phyloP scores from a whole-genome alignment of 1,140 invertebrate genomes.

The Drosophila ohnishii region DNA sequence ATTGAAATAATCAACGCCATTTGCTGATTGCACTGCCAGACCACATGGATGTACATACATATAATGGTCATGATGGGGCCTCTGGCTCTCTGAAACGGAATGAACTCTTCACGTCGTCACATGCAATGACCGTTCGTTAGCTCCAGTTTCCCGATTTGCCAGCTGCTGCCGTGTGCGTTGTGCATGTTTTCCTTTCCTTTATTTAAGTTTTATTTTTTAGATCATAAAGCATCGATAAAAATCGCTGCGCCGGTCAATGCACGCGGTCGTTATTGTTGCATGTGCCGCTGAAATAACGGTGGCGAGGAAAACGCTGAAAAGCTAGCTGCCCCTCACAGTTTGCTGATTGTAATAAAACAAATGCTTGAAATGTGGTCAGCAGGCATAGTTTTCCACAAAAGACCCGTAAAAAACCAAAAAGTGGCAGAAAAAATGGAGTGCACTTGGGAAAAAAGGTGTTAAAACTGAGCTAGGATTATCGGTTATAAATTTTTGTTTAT shows the following conservation, averaged over 20 bases:
- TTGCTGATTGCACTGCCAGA: conserved; percentile 49
- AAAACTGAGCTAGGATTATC: background rate
- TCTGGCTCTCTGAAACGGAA: conserved; percentile 8
- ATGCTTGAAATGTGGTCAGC: conserved; percentile 59
- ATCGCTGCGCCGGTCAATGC: conserved; percentile 52
- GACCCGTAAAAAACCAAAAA: conserved; percentile 6
- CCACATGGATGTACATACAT: background rate
- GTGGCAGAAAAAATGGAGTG: background rate
- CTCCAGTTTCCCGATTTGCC: conserved; percentile 38
- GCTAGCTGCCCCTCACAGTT: conserved; percentile 35
- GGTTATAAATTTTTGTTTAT: too few species aligned
- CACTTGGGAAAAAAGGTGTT: background rate
- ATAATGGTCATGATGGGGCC: conserved; percentile 4
- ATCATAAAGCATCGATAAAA: conserved; percentile 75
- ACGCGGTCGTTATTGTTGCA: conserved; percentile 58
- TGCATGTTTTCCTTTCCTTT: conserved; percentile 32
- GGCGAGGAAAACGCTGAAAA: conserved; percentile 30
- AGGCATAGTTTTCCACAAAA: conserved; percentile 19
- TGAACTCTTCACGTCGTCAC: conserved; percentile 37
- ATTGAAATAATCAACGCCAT: conserved; percentile 78
- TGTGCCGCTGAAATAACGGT: conserved; percentile 66
- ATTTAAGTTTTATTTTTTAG: conserved; percentile 42
- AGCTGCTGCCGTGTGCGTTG: conserved; percentile 17
- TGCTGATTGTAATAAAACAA: conserved; percentile 66
- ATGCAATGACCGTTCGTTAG: conserved; percentile 69